Evolutionary conservation across 2,888 invertebrate species (phyloP).

Genomic region (Pilophorus perplexus): DNA sequence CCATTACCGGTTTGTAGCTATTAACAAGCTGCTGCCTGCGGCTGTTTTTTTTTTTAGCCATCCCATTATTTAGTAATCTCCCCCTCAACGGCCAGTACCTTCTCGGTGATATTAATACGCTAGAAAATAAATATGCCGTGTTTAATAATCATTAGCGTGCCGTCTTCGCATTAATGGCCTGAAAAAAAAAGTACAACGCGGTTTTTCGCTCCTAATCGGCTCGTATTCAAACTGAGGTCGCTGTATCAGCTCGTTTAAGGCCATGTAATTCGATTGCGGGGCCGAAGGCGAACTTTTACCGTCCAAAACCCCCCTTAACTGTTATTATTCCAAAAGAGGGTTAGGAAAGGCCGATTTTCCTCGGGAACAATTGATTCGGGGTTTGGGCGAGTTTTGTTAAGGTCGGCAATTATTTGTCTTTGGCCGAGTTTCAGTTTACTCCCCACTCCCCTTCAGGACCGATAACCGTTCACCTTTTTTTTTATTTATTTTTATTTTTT

Average conservation of each 20-base stretch:
- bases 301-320: too few species aligned
- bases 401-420: too few species aligned
- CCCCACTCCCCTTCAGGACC: too few species aligned
- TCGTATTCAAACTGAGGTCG: background rate
- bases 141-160: conserved; percentile 33
- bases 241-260: background rate
- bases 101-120: background rate
- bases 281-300: too few species aligned
- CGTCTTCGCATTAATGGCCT: conserved; percentile 19
- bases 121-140: conserved; percentile 22
- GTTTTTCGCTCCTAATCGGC: background rate
- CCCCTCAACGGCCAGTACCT: background rate
- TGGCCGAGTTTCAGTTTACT: too few species aligned
- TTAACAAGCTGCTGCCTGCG: too few species aligned
- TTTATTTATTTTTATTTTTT: background rate
- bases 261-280: background rate
- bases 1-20: too few species aligned
- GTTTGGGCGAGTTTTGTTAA: too few species aligned
- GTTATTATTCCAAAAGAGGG: too few species aligned
- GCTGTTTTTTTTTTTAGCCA: background rate
- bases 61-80: background rate
- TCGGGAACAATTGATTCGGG: too few species aligned
- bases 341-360: too few species aligned
- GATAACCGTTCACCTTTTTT: background rate
- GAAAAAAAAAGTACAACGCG: background rate